Evolutionary conservation across 2,888 invertebrate species (phyloP), one percentile per base, ranked within the genome.

Genomic region (Gortyna flavago): DNA sequence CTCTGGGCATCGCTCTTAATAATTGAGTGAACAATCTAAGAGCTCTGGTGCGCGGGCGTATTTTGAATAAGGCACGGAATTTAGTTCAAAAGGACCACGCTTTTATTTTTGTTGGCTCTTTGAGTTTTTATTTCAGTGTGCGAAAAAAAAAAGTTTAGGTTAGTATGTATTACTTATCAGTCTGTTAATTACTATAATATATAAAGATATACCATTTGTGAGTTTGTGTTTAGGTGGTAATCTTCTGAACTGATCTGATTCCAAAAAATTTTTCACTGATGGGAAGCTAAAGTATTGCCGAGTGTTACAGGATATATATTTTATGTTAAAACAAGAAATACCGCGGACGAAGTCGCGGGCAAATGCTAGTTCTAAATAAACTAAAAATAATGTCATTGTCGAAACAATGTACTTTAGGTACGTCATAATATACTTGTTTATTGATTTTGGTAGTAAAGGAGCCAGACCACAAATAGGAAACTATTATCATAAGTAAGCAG

Each of bases 21-120:
- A 86, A 86, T 86, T 83, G 69, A 84, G 75, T 61, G 64, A 83
- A 59, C 51, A 41, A 73, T 86, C 66, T 70, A n/a, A 70, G 67
- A 80, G 70, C 21, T 62, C n/a, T 35, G 69, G 66, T 74, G 16
- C n/a, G 35, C 57, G 57, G 29, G 18, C 16, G 38, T 38, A 18
- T 41, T 65, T 77, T 35, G 57, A 65, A 65, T 51, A 21, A 51
- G 35, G 25, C 44, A 64, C 16, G 32, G 57, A 9, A 13, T 48
- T 25, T 18, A 32, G n/a, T 8, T n/a, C 13, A 18, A 41, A 68
- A 59, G n/a, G 38, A 41, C 16, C 44, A 32, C 5, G 13, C 2
- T 51, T 75, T 62, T 41, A 61, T 16, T 57, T 29, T 11, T 0
- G 48, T n/a, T 29, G 35, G 25, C 32, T 2, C 0, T 64, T 77